Evolutionary conservation across 2,797 vertebrate genomes (phyloP), one percentile per base, ranked within the genome.

Genomic region (Steatocranus sp.): DNA sequence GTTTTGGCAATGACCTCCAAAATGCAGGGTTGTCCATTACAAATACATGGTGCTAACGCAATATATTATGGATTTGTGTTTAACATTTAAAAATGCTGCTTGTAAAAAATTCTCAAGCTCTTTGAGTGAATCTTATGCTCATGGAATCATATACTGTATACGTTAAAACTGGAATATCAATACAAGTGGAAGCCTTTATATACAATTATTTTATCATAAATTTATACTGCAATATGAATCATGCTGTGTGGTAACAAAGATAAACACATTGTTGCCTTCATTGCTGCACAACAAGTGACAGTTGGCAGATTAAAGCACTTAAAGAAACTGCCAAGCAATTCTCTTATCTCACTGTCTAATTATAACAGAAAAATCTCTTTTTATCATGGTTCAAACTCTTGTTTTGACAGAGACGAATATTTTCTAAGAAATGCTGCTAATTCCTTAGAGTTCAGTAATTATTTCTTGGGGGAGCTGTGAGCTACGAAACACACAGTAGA

Each of bases 391-490:
- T 61, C 25, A 30, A 11, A 53, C 14, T 83, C 12, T 27, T 63
- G 34, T 79, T 88, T 85, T 12, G 74, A 61, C 74, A 34, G 15
- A 70, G 50, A 76, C 20, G 0, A 36, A 78, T 70, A 50, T 58
- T 82, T 81, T 80, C 78, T 48, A 46, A 61, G 80, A 83, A 90
- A 80, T 49, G 12, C 51, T 68, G 48, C 70, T 81, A 81, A 83
- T 73, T 85, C 75, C 48, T 85, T 48, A 14, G 73, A 77, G 51
- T 80, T 81, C 27, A 17, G n/a, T 61, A 84, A 73, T 38, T 79
- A 92, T 82, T 88, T 87, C 79, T 86, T 77, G 58, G 25, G 76
- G 81, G 34, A 83, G 46, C 50, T 12, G 66, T 3, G 76, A 80
- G 75, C 20, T 23, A 49, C 82, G 75, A 91, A 90, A 91, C 32